A percentile compares a stretch with the other conserved stretches of the same genome.
These are phyloP conservation scores for Anoplius nigerrimus DNA, from an alignment of 2,888 invertebrate genomes.

Conservation along the genomic window DNA sequence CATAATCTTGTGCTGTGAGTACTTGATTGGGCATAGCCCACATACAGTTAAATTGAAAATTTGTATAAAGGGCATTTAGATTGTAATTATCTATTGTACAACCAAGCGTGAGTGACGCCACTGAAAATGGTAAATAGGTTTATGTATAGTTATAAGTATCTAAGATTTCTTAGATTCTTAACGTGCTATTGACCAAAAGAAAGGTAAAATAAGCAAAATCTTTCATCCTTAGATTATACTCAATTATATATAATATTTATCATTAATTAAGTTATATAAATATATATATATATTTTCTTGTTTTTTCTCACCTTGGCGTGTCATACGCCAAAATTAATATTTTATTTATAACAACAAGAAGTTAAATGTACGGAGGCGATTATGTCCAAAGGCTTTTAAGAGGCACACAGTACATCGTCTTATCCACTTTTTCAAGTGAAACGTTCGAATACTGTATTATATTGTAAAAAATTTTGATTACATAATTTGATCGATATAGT, in stretches of 20 bases:
- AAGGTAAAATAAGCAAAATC: slow-evolving; percentile 11
- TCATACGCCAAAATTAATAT: background rate
- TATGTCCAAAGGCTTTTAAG: too few species aligned
- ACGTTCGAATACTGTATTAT: background rate
- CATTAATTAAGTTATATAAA: slow-evolving; percentile 7
- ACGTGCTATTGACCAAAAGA: slow-evolving; percentile 44
- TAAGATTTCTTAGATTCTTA: slow-evolving; percentile 43
- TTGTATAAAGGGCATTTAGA: background rate
- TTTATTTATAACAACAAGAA: background rate
- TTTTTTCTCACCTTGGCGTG: background rate
- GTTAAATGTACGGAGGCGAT: background rate
- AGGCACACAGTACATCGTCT: slow-evolving; percentile 5
- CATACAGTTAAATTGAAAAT: background rate
- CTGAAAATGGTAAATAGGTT: slow-evolving; percentile 33
- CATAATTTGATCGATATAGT: background rate
- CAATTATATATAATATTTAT: slow-evolving; percentile 13
- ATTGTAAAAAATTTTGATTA: slow-evolving; percentile 5
- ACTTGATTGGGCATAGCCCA: background rate
- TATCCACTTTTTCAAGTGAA: background rate
- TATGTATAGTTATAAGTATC: slow-evolving; percentile 39
- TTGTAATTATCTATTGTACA: slow-evolving; percentile 26
- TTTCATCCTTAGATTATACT: slow-evolving; percentile 22
- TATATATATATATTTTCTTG: slow-evolving; percentile 5
- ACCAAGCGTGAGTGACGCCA: slow-evolving; percentile 39
- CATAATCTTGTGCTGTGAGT: background rate